These are phyloP conservation scores for Clavelina lepadiformis DNA, from an alignment of 23 tunicate species.

Conservation along the genomic window DNA sequence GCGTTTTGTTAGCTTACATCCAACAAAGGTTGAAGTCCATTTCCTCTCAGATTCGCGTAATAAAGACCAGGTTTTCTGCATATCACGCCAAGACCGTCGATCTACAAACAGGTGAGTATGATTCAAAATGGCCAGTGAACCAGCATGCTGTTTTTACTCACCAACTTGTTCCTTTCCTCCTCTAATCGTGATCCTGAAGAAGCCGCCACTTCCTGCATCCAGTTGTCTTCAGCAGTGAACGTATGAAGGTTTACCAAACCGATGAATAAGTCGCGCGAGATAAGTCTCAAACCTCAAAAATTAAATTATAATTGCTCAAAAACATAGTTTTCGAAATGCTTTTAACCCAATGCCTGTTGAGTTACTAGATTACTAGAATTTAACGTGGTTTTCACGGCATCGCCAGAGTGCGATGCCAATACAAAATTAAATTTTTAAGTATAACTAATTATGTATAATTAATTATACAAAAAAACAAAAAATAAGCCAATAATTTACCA, in stretches of 20 bases:
- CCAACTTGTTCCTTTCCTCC: background rate
- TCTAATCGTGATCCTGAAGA: background rate
- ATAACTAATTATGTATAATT: no score
- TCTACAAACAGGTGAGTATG: background rate
- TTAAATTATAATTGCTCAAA: no score
- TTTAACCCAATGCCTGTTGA: no score
- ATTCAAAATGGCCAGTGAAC: no score
- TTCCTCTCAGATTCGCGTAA: conserved; percentile 25
- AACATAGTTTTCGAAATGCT: no score
- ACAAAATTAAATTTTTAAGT: no score
- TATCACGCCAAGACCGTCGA: conserved; percentile 18
- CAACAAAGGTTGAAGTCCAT: conserved; percentile 8
- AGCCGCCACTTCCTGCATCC: conserved; percentile 23
- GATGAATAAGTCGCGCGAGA: conserved; percentile 25
- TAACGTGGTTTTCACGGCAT: no score
- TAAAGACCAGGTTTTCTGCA: conserved; percentile 53
- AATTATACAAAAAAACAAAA: no score
- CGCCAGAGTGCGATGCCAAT: no score
- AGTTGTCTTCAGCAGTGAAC: conserved; percentile 13
- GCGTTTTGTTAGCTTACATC: no score
- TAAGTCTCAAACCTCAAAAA: conserved; percentile 15
- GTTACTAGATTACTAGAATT: no score
- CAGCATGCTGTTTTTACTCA: background rate
- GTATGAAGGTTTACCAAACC: conserved; percentile 38
- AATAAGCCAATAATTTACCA: conserved; percentile 49